phyloP scores from a whole-genome alignment of 2,113 vertebrate species.

The Eurystomus gularis region DNA sequence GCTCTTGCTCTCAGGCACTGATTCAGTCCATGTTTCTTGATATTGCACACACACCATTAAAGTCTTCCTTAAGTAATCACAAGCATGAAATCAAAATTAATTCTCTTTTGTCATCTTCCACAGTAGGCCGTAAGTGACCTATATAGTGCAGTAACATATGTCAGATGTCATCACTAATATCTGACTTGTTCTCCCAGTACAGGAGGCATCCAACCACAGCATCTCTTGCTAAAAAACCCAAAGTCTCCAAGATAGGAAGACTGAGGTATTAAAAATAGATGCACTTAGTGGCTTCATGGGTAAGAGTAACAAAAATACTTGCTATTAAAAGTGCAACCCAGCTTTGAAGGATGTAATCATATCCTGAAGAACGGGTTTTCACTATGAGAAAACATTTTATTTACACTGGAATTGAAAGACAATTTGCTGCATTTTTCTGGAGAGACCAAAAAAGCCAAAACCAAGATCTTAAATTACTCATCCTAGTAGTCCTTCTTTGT shows the following conservation, averaged over 20 bases:
- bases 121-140: conserved; percentile 19
- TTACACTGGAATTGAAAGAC: not conserved
- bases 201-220: not conserved
- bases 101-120: conserved; percentile 28
- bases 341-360: not conserved
- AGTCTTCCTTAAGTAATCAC: conserved; percentile 14
- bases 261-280: not conserved
- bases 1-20: not conserved
- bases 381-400: not conserved
- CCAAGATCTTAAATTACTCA: not conserved
- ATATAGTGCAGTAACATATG: conserved; percentile 21
- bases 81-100: conserved; percentile 43
- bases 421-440: not conserved
- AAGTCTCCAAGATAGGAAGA: not conserved
- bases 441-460: not conserved
- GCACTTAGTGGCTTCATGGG: not conserved
- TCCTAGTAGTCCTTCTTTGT: not conserved
- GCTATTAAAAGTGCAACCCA: not conserved
- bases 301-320: not conserved
- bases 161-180: conserved; percentile 21
- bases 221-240: not conserved
- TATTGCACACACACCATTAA: not conserved
- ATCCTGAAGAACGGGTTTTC: not conserved
- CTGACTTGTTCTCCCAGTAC: not conserved
- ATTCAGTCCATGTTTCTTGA: not conserved